Conservation (phyloP, 2,113 vertebrate genomes). For the Rhea pennata region DNA sequence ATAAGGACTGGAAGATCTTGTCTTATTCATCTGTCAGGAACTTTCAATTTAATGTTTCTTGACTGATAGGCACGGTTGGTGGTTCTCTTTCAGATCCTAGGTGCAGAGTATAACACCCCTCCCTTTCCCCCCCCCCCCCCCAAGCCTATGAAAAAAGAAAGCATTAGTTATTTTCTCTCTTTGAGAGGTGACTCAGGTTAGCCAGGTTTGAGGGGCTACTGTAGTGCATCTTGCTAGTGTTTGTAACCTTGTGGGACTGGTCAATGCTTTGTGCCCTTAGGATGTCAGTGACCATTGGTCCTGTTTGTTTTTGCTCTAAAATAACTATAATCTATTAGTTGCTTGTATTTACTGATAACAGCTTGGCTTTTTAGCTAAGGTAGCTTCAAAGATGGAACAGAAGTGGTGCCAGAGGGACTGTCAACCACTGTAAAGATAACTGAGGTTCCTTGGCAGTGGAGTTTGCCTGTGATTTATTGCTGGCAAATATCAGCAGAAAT, state of each 20-base stretch:
- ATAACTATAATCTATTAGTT: neutral
- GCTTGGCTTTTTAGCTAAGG: neutral
- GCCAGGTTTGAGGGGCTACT: neutral
- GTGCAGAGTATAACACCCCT: neutral
- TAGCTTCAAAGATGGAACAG: neutral
- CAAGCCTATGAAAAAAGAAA: neutral
- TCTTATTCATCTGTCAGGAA: neutral
- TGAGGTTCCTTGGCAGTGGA: neutral
- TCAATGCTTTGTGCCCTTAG: neutral
- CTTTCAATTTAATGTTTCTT: neutral
- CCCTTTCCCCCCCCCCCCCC: neutral
- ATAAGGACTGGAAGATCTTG: neutral
- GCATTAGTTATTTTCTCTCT: neutral
- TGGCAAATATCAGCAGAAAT: neutral
- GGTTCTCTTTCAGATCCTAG: neutral
- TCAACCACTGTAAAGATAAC: neutral
- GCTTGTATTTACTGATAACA: neutral
- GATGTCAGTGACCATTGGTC: neutral
- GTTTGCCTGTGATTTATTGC: neutral
- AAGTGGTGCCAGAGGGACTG: neutral
- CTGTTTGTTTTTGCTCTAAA: neutral
- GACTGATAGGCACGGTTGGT: neutral
- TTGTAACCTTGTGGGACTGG: neutral
- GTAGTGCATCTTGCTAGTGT: neutral
- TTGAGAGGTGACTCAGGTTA: neutral